Evolutionary conservation across 2,888 invertebrate species (phyloP).

Genomic region (Nipponacmea schrenckii): DNA sequence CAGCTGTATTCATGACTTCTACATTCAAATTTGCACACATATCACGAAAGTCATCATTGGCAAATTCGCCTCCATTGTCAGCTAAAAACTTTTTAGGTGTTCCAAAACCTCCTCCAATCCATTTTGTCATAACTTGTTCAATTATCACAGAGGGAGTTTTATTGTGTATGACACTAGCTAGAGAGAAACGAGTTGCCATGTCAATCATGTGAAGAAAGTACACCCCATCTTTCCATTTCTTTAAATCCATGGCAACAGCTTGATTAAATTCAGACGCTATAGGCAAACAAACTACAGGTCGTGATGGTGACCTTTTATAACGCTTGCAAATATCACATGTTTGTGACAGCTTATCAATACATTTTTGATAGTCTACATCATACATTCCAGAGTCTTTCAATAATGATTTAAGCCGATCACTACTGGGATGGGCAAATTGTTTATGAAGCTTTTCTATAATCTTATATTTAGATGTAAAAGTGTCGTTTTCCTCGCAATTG

Average conservation of each 20-base stretch:
- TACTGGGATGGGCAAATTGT: too few species aligned
- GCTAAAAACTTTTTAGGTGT: constrained; percentile 12
- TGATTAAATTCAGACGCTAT: constrained; percentile 24
- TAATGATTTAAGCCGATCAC: too few species aligned
- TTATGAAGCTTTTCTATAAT: too few species aligned
- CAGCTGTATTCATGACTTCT: constrained; percentile 13
- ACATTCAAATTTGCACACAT: constrained; percentile 19
- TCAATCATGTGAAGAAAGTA: constrained; percentile 22
- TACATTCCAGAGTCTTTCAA: too few species aligned
- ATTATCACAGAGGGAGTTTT: constrained; percentile 14
- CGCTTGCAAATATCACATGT: too few species aligned
- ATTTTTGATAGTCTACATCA: too few species aligned
- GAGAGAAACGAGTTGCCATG: constrained; percentile 12
- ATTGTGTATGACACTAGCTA: constrained; percentile 12
- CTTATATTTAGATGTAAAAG: too few species aligned
- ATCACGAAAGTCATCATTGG: constrained; percentile 6
- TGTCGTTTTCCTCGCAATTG: too few species aligned
- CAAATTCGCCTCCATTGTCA: constrained; percentile 24
- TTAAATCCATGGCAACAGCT: constrained; percentile 18
- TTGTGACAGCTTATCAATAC: too few species aligned
- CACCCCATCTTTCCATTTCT: constrained; percentile 4
- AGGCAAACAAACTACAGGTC: constrained; percentile 19
- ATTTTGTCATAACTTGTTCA: constrained; percentile 14
- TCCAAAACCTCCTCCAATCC: constrained; percentile 18
- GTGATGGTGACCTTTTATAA: constrained; percentile 10